phyloP scores from a whole-genome alignment of 2,113 vertebrate genomes.

The Platanista minor region DNA sequence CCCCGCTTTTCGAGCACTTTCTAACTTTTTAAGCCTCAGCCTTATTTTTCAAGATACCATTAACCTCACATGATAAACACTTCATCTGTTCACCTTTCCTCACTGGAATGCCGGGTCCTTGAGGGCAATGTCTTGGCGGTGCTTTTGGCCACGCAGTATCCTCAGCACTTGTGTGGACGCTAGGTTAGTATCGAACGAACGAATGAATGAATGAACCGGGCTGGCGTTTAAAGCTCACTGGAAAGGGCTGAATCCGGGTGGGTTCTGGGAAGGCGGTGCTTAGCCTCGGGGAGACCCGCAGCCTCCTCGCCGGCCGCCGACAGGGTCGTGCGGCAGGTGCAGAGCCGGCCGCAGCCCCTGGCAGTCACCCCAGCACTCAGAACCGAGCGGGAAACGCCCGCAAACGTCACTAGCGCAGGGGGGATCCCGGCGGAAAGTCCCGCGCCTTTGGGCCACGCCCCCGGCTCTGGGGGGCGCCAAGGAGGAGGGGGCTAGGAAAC shows the following conservation, averaged over 20 bases:
- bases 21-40: background rate
- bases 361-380: background rate
- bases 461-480: accelerated
- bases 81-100: background rate
- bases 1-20: background rate
- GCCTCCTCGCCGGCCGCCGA: background rate
- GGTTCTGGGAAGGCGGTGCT: background rate
- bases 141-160: accelerated
- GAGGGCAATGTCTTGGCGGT: background rate
- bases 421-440: constrained; percentile 56
- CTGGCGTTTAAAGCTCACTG: background rate
- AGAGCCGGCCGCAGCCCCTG: accelerated
- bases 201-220: background rate
- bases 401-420: background rate
- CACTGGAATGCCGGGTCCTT: background rate
- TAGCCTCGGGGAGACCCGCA: accelerated
- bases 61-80: accelerated
- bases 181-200: background rate
- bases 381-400: background rate
- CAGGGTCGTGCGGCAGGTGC: background rate
- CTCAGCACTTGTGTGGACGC: background rate
- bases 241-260: accelerated
- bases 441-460: background rate
- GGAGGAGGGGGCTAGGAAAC: no score
- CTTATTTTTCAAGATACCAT: background rate